Evolutionary conservation across 2,888 invertebrate species (phyloP).

Genomic region (Stenotaenia linearis): DNA sequence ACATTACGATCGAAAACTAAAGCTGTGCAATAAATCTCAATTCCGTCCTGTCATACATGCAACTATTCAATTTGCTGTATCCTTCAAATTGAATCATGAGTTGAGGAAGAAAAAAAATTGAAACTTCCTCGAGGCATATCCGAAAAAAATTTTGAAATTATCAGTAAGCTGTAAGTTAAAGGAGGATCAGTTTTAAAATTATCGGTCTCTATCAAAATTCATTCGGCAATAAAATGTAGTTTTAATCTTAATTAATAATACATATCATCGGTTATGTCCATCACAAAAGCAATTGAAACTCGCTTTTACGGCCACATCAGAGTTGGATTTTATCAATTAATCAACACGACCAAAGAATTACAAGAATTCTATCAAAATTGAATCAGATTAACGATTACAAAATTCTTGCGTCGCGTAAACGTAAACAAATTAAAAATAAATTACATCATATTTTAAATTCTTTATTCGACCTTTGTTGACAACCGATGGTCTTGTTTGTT

Average conservation of each 20-base stretch:
- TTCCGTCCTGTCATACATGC: slow-evolving; percentile 17
- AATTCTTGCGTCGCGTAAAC: background rate
- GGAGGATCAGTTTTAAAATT: background rate
- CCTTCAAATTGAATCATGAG: slow-evolving; percentile 26
- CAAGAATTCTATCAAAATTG: background rate
- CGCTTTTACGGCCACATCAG: background rate
- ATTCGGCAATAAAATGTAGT: background rate
- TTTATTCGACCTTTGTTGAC: background rate
- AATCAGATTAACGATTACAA: background rate
- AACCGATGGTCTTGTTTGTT: background rate
- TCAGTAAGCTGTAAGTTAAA: background rate
- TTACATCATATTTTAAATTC: background rate
- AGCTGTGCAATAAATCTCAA: slow-evolving; percentile 12
- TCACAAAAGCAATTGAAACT: background rate
- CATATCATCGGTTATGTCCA: background rate
- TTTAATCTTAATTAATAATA: slow-evolving; percentile 1
- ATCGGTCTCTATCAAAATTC: background rate
- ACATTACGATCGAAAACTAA: slow-evolving; percentile 19
- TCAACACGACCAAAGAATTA: background rate
- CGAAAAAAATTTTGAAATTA: background rate
- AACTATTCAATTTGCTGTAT: slow-evolving; percentile 17
- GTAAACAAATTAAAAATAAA: background rate
- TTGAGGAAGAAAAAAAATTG: background rate
- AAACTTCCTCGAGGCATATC: slow-evolving; percentile 14
- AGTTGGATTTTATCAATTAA: slow-evolving; percentile 11